Evolutionary conservation across 2,888 invertebrate species (phyloP).

Genomic region (Hypolimnas misippus): DNA sequence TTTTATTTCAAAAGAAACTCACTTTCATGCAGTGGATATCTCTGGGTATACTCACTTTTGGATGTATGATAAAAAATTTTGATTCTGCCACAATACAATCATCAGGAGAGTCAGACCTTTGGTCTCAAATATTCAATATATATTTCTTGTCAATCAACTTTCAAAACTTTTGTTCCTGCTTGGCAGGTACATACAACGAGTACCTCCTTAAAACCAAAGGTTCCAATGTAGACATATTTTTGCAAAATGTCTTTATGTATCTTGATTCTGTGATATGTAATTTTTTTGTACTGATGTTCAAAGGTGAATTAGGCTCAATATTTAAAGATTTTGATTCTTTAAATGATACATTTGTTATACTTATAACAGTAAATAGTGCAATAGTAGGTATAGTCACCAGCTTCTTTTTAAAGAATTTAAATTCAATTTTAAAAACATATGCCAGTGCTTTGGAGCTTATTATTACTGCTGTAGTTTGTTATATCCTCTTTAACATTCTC

Average conservation of each 20-base stretch:
- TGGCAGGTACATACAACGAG: conserved; percentile 98
- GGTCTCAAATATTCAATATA: conserved; percentile 79
- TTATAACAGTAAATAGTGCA: conserved; percentile 95
- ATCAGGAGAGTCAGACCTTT: conserved; percentile 55
- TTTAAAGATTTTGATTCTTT: conserved; percentile 85
- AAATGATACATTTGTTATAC: conserved; percentile 87
- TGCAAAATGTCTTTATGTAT: conserved; percentile 98
- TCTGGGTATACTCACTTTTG: conserved; percentile 91
- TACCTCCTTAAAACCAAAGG: conserved; percentile 95
- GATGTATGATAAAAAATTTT: conserved; percentile 96
- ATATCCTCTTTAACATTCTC: conserved; percentile 92
- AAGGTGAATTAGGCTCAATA: conserved; percentile 86
- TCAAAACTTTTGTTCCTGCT: conserved; percentile 95
- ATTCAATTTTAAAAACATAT: conserved; percentile 97
- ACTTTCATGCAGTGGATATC: conserved; percentile 95
- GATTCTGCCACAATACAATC: conserved; percentile 75
- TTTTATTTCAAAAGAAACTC: conserved; percentile 93
- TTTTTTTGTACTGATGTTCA: conserved; percentile 86
- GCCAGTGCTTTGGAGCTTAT: conserved; percentile 96
- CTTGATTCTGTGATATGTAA: conserved; percentile 97
- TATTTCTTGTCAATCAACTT: conserved; percentile 87
- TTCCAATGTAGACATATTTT: conserved; percentile 92
- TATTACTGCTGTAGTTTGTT: conserved; percentile 95
- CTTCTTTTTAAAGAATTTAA: conserved; percentile 95
- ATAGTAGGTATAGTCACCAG: conserved; percentile 96